A percentile compares a stretch with the other conserved stretches of the same genome.
These are phyloP conservation scores for Caracal caracal DNA, from an alignment of 2,113 vertebrate species.

Conservation along the genomic window DNA sequence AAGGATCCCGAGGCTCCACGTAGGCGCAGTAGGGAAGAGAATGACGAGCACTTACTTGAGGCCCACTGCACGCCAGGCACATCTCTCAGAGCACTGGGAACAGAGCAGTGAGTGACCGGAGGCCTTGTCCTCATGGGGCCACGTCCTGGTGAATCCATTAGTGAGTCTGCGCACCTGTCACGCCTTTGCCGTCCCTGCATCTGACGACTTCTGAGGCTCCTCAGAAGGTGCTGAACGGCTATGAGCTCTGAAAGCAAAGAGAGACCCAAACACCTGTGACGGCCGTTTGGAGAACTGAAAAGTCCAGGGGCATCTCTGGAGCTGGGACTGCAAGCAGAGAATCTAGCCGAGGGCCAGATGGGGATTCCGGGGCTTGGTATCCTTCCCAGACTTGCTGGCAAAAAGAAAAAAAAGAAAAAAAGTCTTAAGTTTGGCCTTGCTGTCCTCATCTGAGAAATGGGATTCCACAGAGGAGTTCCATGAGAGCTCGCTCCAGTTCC, in stretches of 20 bases:
- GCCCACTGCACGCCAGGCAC: neutral
- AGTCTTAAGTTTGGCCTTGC: neutral
- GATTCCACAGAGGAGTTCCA: neutral
- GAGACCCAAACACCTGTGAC: neutral
- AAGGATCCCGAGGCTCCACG: neutral
- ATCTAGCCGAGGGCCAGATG: neutral
- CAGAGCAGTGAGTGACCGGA: neutral
- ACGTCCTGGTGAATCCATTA: neutral
- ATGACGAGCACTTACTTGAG: fast-evolving
- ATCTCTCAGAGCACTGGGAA: neutral
- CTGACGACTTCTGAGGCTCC: neutral
- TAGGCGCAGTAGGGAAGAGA: neutral
- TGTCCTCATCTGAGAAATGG: neutral
- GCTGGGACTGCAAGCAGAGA: neutral
- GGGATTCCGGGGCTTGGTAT: neutral
- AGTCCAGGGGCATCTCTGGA: neutral
- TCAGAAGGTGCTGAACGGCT: neutral
- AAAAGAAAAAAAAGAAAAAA: neutral
- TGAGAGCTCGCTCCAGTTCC: neutral
- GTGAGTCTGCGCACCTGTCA: neutral
- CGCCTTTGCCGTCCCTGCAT: neutral
- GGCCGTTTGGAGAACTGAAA: neutral
- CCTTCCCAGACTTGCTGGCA: neutral
- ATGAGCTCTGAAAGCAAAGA: neutral
- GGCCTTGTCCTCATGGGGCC: neutral